Evolutionary conservation across 1,140 invertebrate genomes (phyloP).

Genomic region (Manduca sexta): DNA sequence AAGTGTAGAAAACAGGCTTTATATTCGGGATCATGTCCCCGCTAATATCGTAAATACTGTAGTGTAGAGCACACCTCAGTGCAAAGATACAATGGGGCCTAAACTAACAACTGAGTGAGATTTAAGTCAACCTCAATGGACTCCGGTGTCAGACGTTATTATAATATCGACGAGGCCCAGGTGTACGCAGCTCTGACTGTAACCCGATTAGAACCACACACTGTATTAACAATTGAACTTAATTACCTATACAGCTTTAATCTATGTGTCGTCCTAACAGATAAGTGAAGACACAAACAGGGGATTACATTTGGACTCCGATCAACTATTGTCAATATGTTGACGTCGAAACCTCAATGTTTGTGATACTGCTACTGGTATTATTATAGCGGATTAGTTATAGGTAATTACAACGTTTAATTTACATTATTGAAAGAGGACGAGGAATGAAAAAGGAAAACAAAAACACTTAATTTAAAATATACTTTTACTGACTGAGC

Average conservation of each 20-base stretch:
- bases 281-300: too few species aligned
- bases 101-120: slow-evolving; percentile 5
- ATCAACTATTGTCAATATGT: too few species aligned
- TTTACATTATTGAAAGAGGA: too few species aligned
- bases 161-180: slow-evolving; percentile 1
- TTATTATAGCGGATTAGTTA: too few species aligned
- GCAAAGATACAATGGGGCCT: not conserved
- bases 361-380: too few species aligned
- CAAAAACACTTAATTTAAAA: slow-evolving; percentile 32
- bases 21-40: not conserved
- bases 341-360: too few species aligned
- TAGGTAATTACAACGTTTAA: too few species aligned
- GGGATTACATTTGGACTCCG: too few species aligned
- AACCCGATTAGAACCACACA: slow-evolving; percentile 5
- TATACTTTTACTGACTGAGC: slow-evolving; percentile 34
- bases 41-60: not conserved
- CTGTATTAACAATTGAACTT: slow-evolving; percentile 4
- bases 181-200: slow-evolving; percentile 5
- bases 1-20: too few species aligned
- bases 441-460: too few species aligned
- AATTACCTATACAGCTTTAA: not conserved
- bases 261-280: too few species aligned
- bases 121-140: slow-evolving; percentile 1
- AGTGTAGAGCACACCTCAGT: not conserved
- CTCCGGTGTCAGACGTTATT: not conserved